Conservation (phyloP, 2,797 vertebrate genomes). For the Danio jaintianensis region DNA sequence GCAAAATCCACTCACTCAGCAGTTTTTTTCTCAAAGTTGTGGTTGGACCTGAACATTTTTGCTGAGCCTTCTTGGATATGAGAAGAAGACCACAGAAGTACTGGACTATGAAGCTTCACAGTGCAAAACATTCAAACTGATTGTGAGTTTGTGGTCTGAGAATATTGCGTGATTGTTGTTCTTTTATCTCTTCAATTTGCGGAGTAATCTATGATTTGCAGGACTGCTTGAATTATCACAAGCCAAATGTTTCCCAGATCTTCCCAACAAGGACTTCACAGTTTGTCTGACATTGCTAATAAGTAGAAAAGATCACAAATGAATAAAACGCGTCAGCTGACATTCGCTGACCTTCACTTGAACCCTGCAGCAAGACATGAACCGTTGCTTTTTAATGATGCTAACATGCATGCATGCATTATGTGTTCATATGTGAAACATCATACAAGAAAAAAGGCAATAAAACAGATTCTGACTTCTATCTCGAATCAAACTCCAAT, state of each 20-base stretch:
- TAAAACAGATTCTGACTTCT: neutral
- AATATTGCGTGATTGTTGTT: neutral
- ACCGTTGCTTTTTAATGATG: constrained; percentile 17
- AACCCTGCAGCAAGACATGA: constrained; percentile 11
- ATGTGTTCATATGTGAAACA: neutral
- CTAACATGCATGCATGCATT: neutral
- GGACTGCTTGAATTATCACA: neutral
- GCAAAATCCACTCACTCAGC: constrained; percentile 33
- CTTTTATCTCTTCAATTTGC: constrained; percentile 26
- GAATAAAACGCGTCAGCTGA: neutral
- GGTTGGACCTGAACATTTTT: constrained; percentile 17
- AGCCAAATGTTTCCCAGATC: neutral
- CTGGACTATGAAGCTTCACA: constrained; percentile 20
- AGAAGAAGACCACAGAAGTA: constrained; percentile 20
- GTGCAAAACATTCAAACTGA: constrained; percentile 29
- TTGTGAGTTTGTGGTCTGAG: neutral
- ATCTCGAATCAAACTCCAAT: neutral
- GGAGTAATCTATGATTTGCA: neutral
- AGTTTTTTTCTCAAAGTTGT: constrained; percentile 32
- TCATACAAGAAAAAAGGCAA: neutral
- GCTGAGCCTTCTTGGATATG: constrained; percentile 17
- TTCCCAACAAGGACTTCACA: constrained; percentile 11
- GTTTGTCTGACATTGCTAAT: neutral
- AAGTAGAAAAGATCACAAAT: neutral
- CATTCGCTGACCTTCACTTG: constrained; percentile 14